Percentiles rank a stretch among this genome's conserved stretches.
Conservation (phyloP, 2,888 invertebrate genomes). For the Argyresthia goedartella region DNA sequence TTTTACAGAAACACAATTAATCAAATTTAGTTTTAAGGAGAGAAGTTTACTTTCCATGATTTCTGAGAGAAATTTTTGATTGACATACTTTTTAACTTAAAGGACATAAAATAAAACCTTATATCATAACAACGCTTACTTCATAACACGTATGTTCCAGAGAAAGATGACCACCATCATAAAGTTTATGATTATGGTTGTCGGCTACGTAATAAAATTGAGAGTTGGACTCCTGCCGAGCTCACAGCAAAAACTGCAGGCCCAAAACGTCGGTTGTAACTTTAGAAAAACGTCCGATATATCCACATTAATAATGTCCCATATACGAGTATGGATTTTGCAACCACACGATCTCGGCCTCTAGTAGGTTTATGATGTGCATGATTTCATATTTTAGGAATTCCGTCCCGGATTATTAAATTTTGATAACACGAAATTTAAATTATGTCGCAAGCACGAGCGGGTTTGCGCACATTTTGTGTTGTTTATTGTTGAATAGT, state of each 20-base stretch:
- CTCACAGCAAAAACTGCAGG: background rate
- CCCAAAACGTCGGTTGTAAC: background rate
- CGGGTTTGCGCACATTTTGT: slow-evolving; percentile 25
- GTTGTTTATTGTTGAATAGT: slow-evolving; percentile 65
- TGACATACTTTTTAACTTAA: too few species aligned
- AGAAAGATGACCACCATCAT: too few species aligned
- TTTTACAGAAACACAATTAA: too few species aligned
- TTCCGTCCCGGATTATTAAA: slow-evolving; percentile 8
- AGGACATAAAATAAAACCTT: too few species aligned
- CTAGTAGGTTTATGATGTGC: background rate
- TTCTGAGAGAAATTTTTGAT: too few species aligned
- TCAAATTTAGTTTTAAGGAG: too few species aligned
- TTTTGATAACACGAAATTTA: slow-evolving; percentile 24
- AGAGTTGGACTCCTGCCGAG: slow-evolving; percentile 3
- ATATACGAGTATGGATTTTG: too few species aligned
- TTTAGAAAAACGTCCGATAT: background rate
- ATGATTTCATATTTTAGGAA: background rate
- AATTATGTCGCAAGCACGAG: slow-evolving; percentile 33
- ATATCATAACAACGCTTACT: too few species aligned
- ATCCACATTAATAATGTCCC: background rate
- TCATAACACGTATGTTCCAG: background rate
- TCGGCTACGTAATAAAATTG: background rate
- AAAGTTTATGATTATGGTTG: background rate
- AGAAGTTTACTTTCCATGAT: too few species aligned
- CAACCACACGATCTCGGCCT: too few species aligned